A percentile compares a stretch with the other conserved stretches of the same genome.
Conservation (phyloP, 2,113 vertebrate genomes). For the Bothrops jararaca region DNA sequence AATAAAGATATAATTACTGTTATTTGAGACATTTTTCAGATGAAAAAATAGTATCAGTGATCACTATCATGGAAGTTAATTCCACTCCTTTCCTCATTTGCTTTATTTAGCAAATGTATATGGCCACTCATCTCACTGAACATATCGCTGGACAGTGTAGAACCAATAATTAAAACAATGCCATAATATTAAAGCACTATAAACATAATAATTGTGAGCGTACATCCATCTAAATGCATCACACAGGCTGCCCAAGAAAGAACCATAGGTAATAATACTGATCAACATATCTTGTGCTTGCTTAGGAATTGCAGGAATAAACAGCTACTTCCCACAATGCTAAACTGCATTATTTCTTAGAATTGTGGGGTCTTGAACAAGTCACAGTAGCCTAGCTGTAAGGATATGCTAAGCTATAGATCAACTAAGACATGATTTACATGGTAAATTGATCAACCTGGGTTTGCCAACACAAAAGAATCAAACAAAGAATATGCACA, state of each 20-base stretch:
- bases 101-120: background rate
- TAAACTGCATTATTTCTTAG: background rate
- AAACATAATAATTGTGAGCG: background rate
- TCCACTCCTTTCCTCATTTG: background rate
- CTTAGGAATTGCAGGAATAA: background rate
- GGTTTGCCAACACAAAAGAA: background rate
- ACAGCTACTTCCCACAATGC: background rate
- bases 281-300: background rate
- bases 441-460: background rate
- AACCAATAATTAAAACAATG: background rate
- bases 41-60: background rate
- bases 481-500: background rate
- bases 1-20: too few relatives aligned
- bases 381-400: background rate
- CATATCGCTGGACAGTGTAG: background rate
- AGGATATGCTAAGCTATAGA: background rate
- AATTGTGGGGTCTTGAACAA: background rate
- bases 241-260: background rate
- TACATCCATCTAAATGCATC: background rate
- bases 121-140: background rate
- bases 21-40: background rate
- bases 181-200: background rate
- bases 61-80: background rate
- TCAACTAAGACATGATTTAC: background rate
- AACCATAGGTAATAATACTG: background rate